These are phyloP conservation scores for Bugula neritina DNA, from an alignment of 2,888 invertebrate genomes.

Conservation along the genomic window DNA sequence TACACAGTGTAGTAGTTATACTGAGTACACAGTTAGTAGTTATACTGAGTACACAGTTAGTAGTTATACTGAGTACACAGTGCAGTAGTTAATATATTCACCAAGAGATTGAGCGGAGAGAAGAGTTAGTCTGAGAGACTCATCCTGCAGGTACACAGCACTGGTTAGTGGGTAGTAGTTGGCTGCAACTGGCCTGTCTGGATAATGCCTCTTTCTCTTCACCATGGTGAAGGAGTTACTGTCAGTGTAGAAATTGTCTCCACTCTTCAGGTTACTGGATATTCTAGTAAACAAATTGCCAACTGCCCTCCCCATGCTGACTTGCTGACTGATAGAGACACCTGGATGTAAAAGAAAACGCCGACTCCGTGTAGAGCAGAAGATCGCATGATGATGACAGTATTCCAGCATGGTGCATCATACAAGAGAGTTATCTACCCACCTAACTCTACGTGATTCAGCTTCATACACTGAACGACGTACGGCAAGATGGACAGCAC, in stretches of 20 bases:
- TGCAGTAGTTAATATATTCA: not conserved
- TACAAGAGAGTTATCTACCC: not conserved
- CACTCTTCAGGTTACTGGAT: slow-evolving; percentile 35
- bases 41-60: too few relatives aligned
- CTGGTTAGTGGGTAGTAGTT: slow-evolving; percentile 51
- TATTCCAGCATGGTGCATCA: not conserved
- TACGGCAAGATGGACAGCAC: not conserved
- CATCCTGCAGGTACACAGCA: slow-evolving; percentile 44
- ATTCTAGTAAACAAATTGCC: slow-evolving; percentile 40
- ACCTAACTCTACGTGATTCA: not conserved
- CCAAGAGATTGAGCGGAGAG: slow-evolving; percentile 46
- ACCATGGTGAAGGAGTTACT: slow-evolving; percentile 49
- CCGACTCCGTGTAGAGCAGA: too few relatives aligned
- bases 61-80: too few relatives aligned
- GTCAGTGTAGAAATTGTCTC: slow-evolving; percentile 44
- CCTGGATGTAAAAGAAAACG: too few relatives aligned
- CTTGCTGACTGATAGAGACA: slow-evolving; percentile 8
- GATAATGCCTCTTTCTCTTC: slow-evolving; percentile 37
- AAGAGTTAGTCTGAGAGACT: slow-evolving; percentile 37
- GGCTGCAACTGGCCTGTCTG: slow-evolving; percentile 39
- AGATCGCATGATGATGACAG: too few relatives aligned
- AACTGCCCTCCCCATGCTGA: not conserved
- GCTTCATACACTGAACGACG: not conserved
- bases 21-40: too few relatives aligned
- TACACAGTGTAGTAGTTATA: too few relatives aligned